A percentile compares a stretch with the other conserved stretches of the same genome.
These are phyloP conservation scores for Gisinianus flammeolus DNA, from an alignment of 2,888 invertebrate species.

Conservation along the genomic window DNA sequence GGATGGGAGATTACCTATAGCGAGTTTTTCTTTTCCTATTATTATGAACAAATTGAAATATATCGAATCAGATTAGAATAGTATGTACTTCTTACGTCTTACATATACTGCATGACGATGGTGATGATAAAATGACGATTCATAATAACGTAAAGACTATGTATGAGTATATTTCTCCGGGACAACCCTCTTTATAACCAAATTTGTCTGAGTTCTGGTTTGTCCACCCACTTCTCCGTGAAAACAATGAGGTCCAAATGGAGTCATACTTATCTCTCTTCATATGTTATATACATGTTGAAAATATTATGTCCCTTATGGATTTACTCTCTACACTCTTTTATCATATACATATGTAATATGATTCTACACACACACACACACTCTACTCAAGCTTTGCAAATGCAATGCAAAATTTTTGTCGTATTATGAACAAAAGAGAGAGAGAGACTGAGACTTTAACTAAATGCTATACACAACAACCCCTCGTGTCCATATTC, in stretches of 20 bases:
- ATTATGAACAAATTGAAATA: neutral
- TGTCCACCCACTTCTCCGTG: constrained; percentile 26
- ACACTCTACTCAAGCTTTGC: too few species aligned
- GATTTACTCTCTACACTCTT: constrained; percentile 2
- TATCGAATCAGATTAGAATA: too few species aligned
- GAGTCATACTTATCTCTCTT: constrained; percentile 24
- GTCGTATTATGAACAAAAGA: constrained; percentile 11
- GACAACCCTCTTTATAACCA: constrained; percentile 37
- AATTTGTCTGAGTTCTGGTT: constrained; percentile 38
- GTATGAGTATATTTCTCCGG: constrained; percentile 24
- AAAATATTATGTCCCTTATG: constrained; percentile 1
- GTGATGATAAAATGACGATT: constrained; percentile 6
- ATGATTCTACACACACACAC: neutral
- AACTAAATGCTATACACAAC: neutral
- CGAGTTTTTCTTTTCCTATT: neutral
- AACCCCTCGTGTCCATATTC: constrained; percentile 25
- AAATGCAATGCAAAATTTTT: too few species aligned
- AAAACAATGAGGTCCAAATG: constrained; percentile 24
- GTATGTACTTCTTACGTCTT: neutral
- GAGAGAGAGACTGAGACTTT: neutral
- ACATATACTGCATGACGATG: neutral
- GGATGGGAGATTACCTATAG: neutral
- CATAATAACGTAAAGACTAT: constrained; percentile 18
- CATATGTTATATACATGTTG: neutral
- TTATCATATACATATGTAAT: neutral